Conservation (phyloP, 2,113 vertebrate genomes). For the Felis catus region DNA sequence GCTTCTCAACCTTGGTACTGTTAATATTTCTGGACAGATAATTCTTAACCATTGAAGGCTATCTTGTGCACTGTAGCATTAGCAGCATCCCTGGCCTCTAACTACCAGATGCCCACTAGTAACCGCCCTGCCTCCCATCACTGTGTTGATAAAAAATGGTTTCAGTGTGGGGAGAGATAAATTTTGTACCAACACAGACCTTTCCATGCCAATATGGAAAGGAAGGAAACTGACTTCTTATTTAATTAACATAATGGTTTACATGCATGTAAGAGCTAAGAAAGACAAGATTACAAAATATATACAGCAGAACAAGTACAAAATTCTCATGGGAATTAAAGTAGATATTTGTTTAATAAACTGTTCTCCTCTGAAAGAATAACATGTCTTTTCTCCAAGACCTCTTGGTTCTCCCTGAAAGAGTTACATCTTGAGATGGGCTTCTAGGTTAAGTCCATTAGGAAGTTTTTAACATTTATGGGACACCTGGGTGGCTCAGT, state of each 20-base stretch:
- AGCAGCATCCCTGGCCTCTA: background rate
- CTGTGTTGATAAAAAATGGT: background rate
- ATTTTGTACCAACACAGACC: background rate
- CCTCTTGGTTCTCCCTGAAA: background rate
- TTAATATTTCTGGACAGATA: background rate
- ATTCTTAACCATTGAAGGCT: background rate
- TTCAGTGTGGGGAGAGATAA: background rate
- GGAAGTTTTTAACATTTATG: no score
- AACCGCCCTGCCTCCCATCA: background rate
- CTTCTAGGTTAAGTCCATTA: background rate
- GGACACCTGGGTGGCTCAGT: no score
- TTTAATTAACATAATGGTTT: background rate
- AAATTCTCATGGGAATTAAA: background rate
- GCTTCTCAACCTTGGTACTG: background rate
- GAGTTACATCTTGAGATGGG: background rate
- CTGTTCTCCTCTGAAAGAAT: background rate
- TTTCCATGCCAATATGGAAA: background rate
- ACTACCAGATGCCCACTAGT: background rate
- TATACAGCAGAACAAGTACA: background rate
- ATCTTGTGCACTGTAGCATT: background rate
- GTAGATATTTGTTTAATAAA: background rate
- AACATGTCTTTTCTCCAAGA: background rate
- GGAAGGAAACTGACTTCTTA: background rate
- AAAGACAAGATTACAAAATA: background rate
- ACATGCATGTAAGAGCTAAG: background rate